Evolutionary conservation across 2,113 vertebrate genomes (phyloP), one percentile per base, ranked within the genome.

Genomic region (Gasterosteus aculeatus): DNA sequence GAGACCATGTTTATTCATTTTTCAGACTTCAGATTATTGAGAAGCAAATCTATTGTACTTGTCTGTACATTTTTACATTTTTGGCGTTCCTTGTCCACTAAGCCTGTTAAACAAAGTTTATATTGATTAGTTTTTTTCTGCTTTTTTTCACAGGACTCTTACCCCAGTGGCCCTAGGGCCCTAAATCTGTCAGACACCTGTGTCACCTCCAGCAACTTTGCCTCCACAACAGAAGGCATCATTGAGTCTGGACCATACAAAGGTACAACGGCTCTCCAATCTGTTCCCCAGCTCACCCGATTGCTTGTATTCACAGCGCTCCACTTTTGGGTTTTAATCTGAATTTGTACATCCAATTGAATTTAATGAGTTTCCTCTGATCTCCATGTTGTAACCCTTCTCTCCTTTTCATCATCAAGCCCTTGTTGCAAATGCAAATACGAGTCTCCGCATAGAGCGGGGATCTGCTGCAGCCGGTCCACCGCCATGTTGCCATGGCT

Each of bases 101-200:
- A n/a, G 15, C 7, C 33, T 38, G 10, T 49, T 51, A 7, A 60
- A 12, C 42, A 19, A 11, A 58, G 15, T 5, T 2, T 11, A 7
- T 3, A 56, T 57, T 56, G 6, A 74, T 54, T 51, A 0, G 5
- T 54, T 51, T 4, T 19, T 51, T 9, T 22, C 75, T 59, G 61
- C 22, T 75, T 63, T 64, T 81, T 67, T 91, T 88, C 61, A 7
- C 77, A 98, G 97, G 96, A 98, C 85, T 87, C 95, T 73, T 95
- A 95, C 83, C 81, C 77, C 70, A 92, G 94, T 0, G 88, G 93
- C 80, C 91, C 94, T 22, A 93, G 92, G 61, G 93, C 94, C 85
- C 92, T 96, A 75, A 94, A 94, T 82, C 93, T 96, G 63, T 95
- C 96, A 33, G 96, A 98, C 88, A 95, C 95, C 60, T 92, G 94